phyloP scores from a whole-genome alignment of 2,888 invertebrate species.

The Aplocera efformata region DNA sequence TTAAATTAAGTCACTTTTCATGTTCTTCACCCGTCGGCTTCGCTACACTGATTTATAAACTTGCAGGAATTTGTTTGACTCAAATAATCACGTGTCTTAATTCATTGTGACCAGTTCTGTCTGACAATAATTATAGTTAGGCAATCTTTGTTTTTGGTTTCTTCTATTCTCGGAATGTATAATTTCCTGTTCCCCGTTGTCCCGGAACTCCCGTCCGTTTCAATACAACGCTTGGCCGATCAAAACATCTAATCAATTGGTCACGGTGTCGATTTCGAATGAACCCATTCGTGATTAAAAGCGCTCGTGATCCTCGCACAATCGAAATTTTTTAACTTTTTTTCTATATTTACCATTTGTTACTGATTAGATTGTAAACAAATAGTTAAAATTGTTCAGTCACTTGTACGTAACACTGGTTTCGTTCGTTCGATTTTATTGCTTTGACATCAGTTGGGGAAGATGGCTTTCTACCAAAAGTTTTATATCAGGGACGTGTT shows the following conservation, averaged over 20 bases:
- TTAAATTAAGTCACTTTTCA: constrained; percentile 27
- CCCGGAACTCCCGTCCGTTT: constrained; percentile 42
- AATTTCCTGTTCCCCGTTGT: constrained; percentile 35
- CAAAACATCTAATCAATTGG: constrained; percentile 55
- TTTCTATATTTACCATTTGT: constrained; percentile 23
- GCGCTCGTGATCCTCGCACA: constrained; percentile 44
- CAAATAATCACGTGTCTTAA: constrained; percentile 39
- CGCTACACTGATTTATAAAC: constrained; percentile 42
- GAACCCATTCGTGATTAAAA: constrained; percentile 37
- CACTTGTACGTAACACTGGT: constrained; percentile 17
- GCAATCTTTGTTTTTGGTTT: constrained; percentile 35
- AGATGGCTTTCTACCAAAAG: constrained; percentile 31
- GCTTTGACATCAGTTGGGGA: constrained; percentile 26
- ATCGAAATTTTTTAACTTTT: constrained; percentile 37
- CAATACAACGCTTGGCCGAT: constrained; percentile 47
- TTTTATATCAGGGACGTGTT: constrained; percentile 49
- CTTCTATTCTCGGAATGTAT: constrained; percentile 34
- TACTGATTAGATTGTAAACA: constrained; percentile 31
- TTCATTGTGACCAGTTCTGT: constrained; percentile 32
- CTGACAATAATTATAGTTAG: constrained; percentile 27
- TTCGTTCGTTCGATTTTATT: constrained; percentile 27
- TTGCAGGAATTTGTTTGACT: constrained; percentile 43
- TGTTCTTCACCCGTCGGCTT: constrained; percentile 33
- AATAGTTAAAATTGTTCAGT: constrained; percentile 20
- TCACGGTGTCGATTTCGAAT: constrained; percentile 48